phyloP scores from a whole-genome alignment of 2,888 invertebrate species.

The Dryobota labecula region DNA sequence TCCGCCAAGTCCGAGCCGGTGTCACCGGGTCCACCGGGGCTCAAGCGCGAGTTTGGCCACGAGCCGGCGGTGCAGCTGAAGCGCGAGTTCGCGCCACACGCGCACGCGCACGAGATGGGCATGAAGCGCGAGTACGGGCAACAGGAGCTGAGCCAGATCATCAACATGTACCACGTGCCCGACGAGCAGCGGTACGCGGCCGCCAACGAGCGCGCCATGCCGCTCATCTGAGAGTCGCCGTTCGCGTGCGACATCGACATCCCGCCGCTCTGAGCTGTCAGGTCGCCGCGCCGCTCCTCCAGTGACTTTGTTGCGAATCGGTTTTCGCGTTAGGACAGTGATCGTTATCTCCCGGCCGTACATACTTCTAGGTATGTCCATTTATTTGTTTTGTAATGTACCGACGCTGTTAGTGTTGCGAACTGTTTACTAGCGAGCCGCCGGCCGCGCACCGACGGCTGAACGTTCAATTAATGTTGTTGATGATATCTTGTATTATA shows the following conservation, averaged over 20 bases:
- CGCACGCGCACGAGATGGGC: slow-evolving; percentile 84
- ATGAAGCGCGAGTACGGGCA: slow-evolving; percentile 94
- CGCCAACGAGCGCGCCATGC: slow-evolving; percentile 91
- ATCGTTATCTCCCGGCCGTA: slow-evolving; percentile 84
- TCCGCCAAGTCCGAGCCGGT: slow-evolving; percentile 97
- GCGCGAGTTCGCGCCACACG: slow-evolving; percentile 89
- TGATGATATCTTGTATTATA: slow-evolving; percentile 88
- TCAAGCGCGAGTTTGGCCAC: slow-evolving; percentile 90
- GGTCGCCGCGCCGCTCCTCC: slow-evolving; percentile 84
- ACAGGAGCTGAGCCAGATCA: slow-evolving; percentile 92
- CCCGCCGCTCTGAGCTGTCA: slow-evolving; percentile 91
- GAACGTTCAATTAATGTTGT: slow-evolving; percentile 87
- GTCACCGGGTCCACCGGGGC: slow-evolving; percentile 93
- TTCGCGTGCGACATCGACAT: slow-evolving; percentile 92
- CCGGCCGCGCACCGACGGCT: slow-evolving; percentile 71
- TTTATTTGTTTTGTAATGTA: slow-evolving; percentile 88
- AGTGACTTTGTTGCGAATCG: slow-evolving; percentile 84
- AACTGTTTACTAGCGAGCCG: slow-evolving; percentile 81
- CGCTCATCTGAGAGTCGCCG: slow-evolving; percentile 92
- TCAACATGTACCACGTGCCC: slow-evolving; percentile 92
- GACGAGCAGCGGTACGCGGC: slow-evolving; percentile 92
- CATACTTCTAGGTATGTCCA: slow-evolving; percentile 88
- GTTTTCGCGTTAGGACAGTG: slow-evolving; percentile 84
- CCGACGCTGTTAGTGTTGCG: slow-evolving; percentile 85
- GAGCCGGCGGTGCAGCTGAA: slow-evolving; percentile 89